A percentile compares a stretch with the other conserved stretches of the same genome.
Evolutionary conservation across 2,797 vertebrate genomes (phyloP).

Genomic region (Enteromius paludinosus): DNA sequence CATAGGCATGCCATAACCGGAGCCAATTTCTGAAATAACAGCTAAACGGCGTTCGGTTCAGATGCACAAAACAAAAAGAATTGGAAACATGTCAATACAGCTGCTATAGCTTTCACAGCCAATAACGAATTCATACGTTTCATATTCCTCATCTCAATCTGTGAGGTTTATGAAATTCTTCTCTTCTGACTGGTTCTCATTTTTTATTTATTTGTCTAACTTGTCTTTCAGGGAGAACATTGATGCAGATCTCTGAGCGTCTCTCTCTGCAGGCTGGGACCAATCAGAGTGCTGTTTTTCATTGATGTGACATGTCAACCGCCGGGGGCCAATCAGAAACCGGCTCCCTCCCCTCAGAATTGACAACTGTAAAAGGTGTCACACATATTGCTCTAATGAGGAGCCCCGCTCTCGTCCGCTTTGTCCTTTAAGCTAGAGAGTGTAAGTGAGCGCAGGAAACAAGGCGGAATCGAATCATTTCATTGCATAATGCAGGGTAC

Average conservation of each 20-base stretch:
- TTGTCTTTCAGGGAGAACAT: conserved; percentile 64
- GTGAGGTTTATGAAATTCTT: conserved; percentile 1
- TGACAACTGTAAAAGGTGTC: conserved; percentile 86
- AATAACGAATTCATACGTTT: conserved; percentile 10
- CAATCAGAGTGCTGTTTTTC: conserved; percentile 72
- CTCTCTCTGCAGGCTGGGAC: conserved; percentile 72
- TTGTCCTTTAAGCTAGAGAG: conserved; percentile 72
- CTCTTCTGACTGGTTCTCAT: conserved; percentile 26
- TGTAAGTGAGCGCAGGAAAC: conserved; percentile 7
- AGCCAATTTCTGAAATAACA: conserved; percentile 29
- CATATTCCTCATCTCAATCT: conserved; percentile 22
- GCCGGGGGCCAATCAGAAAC: conserved; percentile 71
- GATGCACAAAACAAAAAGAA: conserved; percentile 14
- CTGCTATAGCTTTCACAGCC: conserved; percentile 27
- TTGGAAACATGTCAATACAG: conserved; percentile 38
- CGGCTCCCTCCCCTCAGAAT: conserved; percentile 75
- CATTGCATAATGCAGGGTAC: conserved; percentile 22
- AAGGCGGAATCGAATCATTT: conserved; percentile 1
- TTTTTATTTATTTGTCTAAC: conserved; percentile 57
- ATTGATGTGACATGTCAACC: conserved; percentile 79
- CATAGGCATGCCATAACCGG: neutral
- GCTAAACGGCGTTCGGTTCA: conserved; percentile 17
- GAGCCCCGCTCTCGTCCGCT: conserved; percentile 68
- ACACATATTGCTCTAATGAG: conserved; percentile 86
- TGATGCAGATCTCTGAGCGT: conserved; percentile 59